Evolutionary conservation across 2,113 vertebrate genomes (phyloP).

Genomic region (Harpagus bidentatus): DNA sequence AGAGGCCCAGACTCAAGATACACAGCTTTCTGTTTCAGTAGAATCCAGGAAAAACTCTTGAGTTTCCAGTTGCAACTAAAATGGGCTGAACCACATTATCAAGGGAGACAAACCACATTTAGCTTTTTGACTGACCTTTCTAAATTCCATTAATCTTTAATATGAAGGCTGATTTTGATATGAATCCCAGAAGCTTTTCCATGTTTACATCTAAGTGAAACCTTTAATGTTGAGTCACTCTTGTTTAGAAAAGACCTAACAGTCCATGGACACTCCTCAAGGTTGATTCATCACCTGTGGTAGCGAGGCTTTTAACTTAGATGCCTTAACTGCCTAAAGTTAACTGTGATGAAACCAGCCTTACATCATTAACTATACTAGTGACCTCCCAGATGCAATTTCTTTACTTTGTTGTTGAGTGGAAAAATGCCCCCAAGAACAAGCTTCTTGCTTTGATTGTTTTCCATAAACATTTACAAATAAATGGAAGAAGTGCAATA

Average conservation of each 20-base stretch:
- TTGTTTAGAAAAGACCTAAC: not conserved
- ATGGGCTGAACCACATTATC: not conserved
- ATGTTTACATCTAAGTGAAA: not conserved
- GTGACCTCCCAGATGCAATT: not conserved
- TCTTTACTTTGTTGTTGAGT: not conserved
- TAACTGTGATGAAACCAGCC: not conserved
- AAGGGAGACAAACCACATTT: not conserved
- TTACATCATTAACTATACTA: not conserved
- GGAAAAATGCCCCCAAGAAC: not conserved
- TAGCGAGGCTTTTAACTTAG: not conserved
- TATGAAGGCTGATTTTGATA: not conserved
- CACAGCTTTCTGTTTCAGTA: not conserved
- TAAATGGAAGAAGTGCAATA: not conserved
- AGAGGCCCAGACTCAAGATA: not conserved
- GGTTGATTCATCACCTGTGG: not conserved
- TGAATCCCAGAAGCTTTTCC: not conserved
- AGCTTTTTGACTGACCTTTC: not conserved
- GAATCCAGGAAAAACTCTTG: not conserved
- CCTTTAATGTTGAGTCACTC: not conserved
- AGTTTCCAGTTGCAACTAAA: not conserved
- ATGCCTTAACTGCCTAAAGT: not conserved
- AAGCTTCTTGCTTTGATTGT: not conserved
- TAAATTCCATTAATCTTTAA: not conserved
- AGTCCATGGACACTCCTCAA: not conserved
- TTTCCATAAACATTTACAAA: not conserved